phyloP scores from a whole-genome alignment of 2,113 vertebrate genomes.

The Echinops telfairi region DNA sequence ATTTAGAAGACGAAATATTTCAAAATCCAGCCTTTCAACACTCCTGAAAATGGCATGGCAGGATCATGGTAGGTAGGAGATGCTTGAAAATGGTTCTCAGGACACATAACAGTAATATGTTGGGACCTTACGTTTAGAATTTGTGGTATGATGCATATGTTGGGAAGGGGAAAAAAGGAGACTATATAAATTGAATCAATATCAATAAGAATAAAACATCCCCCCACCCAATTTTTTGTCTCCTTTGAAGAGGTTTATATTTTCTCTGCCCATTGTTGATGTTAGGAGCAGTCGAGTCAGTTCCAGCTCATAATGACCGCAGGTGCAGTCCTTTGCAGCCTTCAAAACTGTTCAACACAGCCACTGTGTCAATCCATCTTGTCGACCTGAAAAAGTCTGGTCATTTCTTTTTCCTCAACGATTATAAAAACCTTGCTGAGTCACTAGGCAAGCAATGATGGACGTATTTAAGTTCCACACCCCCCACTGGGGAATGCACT shows the following conservation, averaged over 20 bases:
- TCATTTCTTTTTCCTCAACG: constrained; percentile 31
- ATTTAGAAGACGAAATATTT: not conserved
- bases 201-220: not conserved
- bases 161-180: not conserved
- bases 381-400: not conserved
- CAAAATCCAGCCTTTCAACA: not conserved
- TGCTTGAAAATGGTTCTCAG: not conserved
- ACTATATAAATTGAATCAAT: not conserved
- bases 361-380: too few species aligned
- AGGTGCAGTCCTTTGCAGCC: too few species aligned
- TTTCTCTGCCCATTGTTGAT: not conserved
- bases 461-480: constrained; percentile 21
- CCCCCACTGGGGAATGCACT: constrained; percentile 17
- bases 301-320: too few species aligned
- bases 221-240: not conserved
- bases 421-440: constrained; percentile 35
- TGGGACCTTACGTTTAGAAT: not conserved
- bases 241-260: not conserved
- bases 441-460: constrained; percentile 62
- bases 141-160: not conserved
- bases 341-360: too few species aligned
- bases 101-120: not conserved
- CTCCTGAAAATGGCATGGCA: not conserved
- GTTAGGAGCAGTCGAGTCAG: too few species aligned
- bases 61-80: not conserved